phyloP scores from a whole-genome alignment of 92 coral and sea anemone species.

The Plumapathes pennacea region DNA sequence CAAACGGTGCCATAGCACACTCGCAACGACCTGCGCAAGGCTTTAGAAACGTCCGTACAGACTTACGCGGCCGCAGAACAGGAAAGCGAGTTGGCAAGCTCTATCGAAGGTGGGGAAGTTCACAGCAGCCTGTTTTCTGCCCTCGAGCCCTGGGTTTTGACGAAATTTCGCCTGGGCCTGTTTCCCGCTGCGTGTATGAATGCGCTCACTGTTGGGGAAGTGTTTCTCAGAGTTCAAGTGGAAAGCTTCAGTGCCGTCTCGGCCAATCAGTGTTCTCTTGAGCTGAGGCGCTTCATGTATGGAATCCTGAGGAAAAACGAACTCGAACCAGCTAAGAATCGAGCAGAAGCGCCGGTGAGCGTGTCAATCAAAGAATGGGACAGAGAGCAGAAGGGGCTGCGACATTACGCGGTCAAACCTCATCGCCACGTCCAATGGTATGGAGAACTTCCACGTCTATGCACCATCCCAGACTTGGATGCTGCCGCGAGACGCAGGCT shows the following conservation, averaged over 20 bases:
- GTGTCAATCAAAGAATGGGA: constrained; percentile 66
- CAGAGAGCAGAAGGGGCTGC: constrained; percentile 34
- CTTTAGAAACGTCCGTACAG: constrained; percentile 54
- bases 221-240: constrained; percentile 52
- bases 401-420: constrained; percentile 20
- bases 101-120: constrained; percentile 39
- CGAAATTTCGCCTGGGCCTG: constrained; percentile 56
- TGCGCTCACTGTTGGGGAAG: constrained; percentile 42
- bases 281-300: constrained; percentile 58
- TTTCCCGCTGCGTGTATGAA: constrained; percentile 52
- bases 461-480: constrained; percentile 29
- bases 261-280: constrained; percentile 46
- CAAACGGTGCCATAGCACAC: no score
- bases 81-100: constrained; percentile 38
- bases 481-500: constrained; percentile 9
- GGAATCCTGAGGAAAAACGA: constrained; percentile 21
- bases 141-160: constrained; percentile 56
- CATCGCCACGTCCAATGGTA: not conserved
- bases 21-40: constrained; percentile 16
- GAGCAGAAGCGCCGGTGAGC: not conserved
- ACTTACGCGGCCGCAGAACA: constrained; percentile 56
- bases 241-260: constrained; percentile 62
- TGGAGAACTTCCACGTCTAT: constrained; percentile 39
- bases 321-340: not conserved
- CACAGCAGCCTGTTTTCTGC: constrained; percentile 33